Evolutionary conservation across 2,113 vertebrate species (phyloP), one percentile per base, ranked within the genome.

Genomic region (Leucosticte australis): DNA sequence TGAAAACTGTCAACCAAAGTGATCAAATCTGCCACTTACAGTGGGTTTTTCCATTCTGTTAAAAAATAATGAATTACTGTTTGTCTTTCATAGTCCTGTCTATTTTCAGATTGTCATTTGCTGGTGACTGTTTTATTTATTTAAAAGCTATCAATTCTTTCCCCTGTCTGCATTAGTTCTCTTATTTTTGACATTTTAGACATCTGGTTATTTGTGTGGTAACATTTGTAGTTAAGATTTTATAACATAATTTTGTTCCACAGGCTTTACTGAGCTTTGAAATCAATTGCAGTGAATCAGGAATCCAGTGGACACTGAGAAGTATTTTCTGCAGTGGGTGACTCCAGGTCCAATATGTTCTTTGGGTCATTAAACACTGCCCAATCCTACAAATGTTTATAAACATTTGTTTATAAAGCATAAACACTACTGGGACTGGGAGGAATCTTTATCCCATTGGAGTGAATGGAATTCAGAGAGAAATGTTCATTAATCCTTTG

Each of bases 101-200:
- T 18, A 87, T 91, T 96, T 94, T 94, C 94, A 92, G n/a, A 53
- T 52, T 37, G 78, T 81, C 35, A 22, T 90, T 93, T 68, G 76
- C 23, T 92, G 96, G 97, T 94, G 69, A 92, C 57, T 96, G 63
- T 89, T 97, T 95, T 96, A 89, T 89, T 97, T 95, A 79, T 85
- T 80, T 53, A 80, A 93, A 89, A 92, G 79, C 62, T 93, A 94
- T 92, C 87, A 60, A 84, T 83, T 78, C 39, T 82, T 83, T 62
- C 80, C 60, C 53, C 49, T 84, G 57, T 96, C 77, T 95, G 46
- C 26, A 49, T 87, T 26, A 44, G 30, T 56, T 44, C 59, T 94
- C 59, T 67, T 64, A 75, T 87, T 84, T 89, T 88, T 90, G 81
- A 60, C 67, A 85, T 94, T 92, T 95, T 93, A 94, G 85, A 41